These are phyloP conservation scores for Vesta saturnalis DNA, from an alignment of 2,888 invertebrate species.

Conservation along the genomic window DNA sequence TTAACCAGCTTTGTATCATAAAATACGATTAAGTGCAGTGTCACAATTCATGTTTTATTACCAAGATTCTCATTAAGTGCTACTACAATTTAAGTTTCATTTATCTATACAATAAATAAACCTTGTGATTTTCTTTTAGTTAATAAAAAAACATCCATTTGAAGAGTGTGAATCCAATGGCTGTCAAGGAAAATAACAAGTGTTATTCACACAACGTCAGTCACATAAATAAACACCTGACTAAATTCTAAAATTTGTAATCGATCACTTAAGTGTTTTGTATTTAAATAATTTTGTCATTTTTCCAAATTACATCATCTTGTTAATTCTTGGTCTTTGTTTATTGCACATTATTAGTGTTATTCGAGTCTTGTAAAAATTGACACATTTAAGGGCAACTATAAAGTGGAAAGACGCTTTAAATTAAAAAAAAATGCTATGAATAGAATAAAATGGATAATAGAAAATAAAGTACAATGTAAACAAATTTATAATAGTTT, in stretches of 20 bases:
- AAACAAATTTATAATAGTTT: too few relatives aligned
- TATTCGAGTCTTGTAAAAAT: too few relatives aligned
- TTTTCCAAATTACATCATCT: neutral
- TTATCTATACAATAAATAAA: neutral
- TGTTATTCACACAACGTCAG: too few relatives aligned
- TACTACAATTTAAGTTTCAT: constrained; percentile 4
- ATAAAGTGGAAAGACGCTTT: too few relatives aligned
- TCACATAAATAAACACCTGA: neutral
- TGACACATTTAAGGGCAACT: too few relatives aligned
- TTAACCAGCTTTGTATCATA: constrained; percentile 6
- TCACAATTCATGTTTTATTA: neutral
- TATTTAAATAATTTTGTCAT: neutral
- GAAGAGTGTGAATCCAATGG: neutral
- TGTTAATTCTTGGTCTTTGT: neutral
- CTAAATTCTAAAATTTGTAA: neutral
- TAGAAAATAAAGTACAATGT: too few relatives aligned
- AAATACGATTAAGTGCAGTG: constrained; percentile 5
- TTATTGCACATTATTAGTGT: too few relatives aligned
- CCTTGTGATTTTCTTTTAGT: too few relatives aligned
- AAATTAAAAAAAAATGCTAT: too few relatives aligned
- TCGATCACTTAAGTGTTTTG: neutral
- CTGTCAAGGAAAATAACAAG: neutral
- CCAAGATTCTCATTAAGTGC: constrained; percentile 3
- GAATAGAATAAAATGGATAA: too few relatives aligned
- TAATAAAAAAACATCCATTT: neutral